Evolutionary conservation across 2,888 invertebrate genomes (phyloP).

Genomic region (Yponomeuta evonymella): DNA sequence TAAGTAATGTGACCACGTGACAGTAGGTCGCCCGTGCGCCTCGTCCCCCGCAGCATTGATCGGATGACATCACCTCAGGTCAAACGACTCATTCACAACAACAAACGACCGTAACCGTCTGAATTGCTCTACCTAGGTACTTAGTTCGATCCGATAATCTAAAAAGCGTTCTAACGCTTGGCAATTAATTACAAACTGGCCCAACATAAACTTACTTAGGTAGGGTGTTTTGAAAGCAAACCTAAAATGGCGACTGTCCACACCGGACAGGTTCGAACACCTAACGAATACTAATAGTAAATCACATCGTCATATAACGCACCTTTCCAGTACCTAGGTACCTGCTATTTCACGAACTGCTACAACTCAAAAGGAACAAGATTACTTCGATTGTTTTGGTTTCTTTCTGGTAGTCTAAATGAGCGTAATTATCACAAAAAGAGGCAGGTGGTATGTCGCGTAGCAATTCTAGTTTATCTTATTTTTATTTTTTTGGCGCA

Average conservation of each 20-base stretch:
- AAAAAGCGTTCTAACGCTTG: background rate
- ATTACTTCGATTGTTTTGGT: too few species aligned
- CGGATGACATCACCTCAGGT: constrained; percentile 24
- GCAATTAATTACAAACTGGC: background rate
- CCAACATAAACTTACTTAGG: background rate
- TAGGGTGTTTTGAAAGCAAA: background rate
- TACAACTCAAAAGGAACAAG: too few species aligned
- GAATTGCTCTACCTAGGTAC: background rate
- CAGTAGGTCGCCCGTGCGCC: constrained; percentile 9
- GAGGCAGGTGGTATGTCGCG: too few species aligned
- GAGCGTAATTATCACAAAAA: too few species aligned
- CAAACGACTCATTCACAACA: constrained; percentile 28
- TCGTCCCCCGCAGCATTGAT: constrained; percentile 19
- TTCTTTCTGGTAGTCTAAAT: too few species aligned
- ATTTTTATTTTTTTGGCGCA: constrained; percentile 47
- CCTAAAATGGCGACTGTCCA: background rate
- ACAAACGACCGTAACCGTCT: constrained; percentile 20
- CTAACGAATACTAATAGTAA: background rate
- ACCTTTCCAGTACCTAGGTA: too few species aligned
- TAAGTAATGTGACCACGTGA: background rate
- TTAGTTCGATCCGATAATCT: background rate
- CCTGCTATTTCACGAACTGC: too few species aligned
- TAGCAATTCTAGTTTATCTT: background rate
- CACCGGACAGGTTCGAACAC: background rate
- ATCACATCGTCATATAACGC: background rate